Base-by-base conservation (phyloP, 1,140 invertebrate genomes). In the Druon quercuslanigerum region DNA sequence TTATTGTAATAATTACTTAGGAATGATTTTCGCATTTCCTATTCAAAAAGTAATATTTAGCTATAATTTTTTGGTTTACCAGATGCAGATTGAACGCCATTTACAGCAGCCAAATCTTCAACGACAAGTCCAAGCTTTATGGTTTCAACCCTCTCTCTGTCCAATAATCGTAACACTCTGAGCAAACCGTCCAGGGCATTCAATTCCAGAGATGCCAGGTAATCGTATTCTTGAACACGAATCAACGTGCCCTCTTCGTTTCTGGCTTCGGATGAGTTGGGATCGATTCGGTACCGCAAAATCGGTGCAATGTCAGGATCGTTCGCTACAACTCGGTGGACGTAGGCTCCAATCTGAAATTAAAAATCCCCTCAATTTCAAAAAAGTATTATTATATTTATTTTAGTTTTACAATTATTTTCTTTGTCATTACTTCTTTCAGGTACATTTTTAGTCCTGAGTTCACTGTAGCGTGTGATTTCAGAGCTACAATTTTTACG, bases 101-200 rank as follows among this genome's bases (percentile, higher is more conserved):
- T 96, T 33, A 95, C 92, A 0, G 96, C 95, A 0, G 95, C 96
- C 76, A 97, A 91, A 91, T 98, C 97, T 92, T 98, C 96, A 0
- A 97, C 97, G 12, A 94, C 92, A 2, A 98, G 87, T 0, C 94
- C 93, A 9, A 98, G 87, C 83, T 94, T 94, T 13, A 98, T 94
- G 3, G 92, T 93, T 89, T 98, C 97, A 1, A 97, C 94, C 86
- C 93, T 94, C 91, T 98, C 97, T 80, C 97, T 92, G 88, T 98
- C 97, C 13, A 98, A 84, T 20, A 94, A 84, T 86, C 93, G 94
- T 1, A 93, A 90, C 0, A 94, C 89, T 81, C 93, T 93, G 0
- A 98, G 87, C 19, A 94, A 90, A 0, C 97, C 97, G 82, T 96
- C 95, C 0, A 95, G 91, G 5, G 95, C 88, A 84, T 96, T 95